Evolutionary conservation across 1,140 invertebrate species (phyloP), one percentile per base, ranked within the genome.

Genomic region (Dreissena polymorpha): DNA sequence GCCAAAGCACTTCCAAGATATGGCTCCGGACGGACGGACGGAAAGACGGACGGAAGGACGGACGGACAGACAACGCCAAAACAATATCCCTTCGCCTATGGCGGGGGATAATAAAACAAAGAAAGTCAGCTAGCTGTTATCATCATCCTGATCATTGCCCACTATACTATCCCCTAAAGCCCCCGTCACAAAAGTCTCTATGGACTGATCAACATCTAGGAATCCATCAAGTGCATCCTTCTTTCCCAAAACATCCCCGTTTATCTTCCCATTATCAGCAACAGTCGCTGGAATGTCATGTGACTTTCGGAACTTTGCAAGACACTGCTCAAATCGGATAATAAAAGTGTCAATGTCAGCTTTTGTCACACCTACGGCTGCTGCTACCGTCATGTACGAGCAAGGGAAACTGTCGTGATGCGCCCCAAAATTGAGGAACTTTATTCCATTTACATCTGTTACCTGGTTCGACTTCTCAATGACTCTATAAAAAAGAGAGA

Each of bases 371-470:
- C 96, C 96, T 68, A 96, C 93, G 29, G 95, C 94, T 23, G 95
- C 95, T 23, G 96, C 95, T 67, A 95, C 95, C 21, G 96, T 96
- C 70, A 96, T 92, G 88, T 96, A 96, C 16, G 95, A 93, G 79
- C 93, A 92, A 29, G 94, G 94, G 89, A 95, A 95, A 85, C 94
- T 94, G 87, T 94, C 94, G 83, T 93, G 93, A 90, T 96, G 96
- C 51, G 95, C 94, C 64, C 96, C 96, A 95, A 95, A 96, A 50
- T 95, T 95, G 93, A 51, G 64, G 87, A 94, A 93, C 53, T 65
- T 87, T 73, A 88, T 82, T 53, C 90, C 90, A 77, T 85, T 86
- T 27, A 91, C 83, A 23, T 67, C 65, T 65, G 69, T 78, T 13
- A 82, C 80, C 68, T 87, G 83, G 8, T 87, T 86, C 13, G 86